A percentile compares a stretch with the other conserved stretches of the same genome.
phyloP scores from a whole-genome alignment of 2,113 vertebrate genomes.

The Oriolus oriolus region DNA sequence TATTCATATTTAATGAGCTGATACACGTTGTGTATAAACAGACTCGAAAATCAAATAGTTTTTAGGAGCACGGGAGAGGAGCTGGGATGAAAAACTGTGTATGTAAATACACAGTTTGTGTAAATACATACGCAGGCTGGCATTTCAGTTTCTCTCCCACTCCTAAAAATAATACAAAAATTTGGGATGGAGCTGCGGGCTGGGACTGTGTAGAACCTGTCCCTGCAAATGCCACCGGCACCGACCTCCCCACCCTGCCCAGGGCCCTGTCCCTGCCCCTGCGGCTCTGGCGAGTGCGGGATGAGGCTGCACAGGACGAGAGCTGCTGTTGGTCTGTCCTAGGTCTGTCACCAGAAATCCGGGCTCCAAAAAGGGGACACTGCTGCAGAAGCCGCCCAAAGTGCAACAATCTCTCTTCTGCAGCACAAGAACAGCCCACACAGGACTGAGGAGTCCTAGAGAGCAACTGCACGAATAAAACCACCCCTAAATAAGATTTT shows the following conservation, averaged over 20 bases:
- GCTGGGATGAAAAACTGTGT: neutral
- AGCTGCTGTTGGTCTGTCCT: accelerated
- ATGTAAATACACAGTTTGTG: neutral
- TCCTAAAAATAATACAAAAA: accelerated
- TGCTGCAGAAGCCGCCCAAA: accelerated
- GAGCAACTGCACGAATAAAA: neutral
- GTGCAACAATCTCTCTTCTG: accelerated
- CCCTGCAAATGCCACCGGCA: neutral
- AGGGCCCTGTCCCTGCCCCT: neutral
- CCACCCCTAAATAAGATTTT: neutral
- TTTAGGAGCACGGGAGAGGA: neutral
- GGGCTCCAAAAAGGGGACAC: neutral
- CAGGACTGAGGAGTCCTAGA: neutral
- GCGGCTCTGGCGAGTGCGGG: accelerated
- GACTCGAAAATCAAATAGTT: neutral
- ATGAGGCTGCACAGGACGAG: neutral
- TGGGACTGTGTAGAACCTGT: accelerated
- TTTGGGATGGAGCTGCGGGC: neutral
- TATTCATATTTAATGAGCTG: conserved; percentile 37
- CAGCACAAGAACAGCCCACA: neutral
- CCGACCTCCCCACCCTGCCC: accelerated
- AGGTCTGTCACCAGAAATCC: neutral
- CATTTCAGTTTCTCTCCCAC: neutral
- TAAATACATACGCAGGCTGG: neutral
- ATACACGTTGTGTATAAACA: neutral